Conservation (phyloP, 1,140 invertebrate genomes). For the Fragariocoptes setiger region DNA sequence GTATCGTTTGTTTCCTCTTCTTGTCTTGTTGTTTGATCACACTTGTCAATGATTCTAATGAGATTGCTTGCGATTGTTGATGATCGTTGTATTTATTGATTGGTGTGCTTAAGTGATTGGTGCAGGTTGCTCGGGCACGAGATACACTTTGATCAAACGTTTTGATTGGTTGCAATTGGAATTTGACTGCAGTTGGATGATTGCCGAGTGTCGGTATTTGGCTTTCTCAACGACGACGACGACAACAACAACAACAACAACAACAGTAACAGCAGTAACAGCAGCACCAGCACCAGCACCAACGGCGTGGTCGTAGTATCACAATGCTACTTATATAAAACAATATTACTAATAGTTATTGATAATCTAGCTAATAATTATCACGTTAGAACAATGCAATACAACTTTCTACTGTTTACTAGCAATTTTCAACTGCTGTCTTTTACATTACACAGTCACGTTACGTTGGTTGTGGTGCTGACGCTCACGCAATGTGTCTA, state of each 20-base stretch:
- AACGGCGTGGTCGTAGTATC: neutral
- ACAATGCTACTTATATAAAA: neutral
- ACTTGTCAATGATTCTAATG: neutral
- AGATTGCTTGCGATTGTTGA: neutral
- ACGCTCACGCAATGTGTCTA: too few species aligned
- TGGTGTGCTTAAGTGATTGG: neutral
- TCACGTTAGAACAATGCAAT: neutral
- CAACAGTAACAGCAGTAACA: neutral
- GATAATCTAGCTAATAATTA: neutral
- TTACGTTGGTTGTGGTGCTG: too few species aligned
- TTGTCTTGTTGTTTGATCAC: too few species aligned
- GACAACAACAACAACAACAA: neutral
- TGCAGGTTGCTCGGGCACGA: neutral
- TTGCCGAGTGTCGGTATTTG: neutral
- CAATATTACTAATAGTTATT: neutral
- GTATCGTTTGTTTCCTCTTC: too few species aligned
- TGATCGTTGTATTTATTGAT: neutral
- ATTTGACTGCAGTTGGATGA: neutral
- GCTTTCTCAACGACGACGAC: neutral
- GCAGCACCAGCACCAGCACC: neutral
- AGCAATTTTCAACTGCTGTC: neutral
- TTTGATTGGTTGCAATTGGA: neutral
- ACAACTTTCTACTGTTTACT: neutral
- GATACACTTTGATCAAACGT: neutral
- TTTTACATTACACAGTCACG: neutral